Percentiles rank a stretch among this genome's conserved stretches.
Evolutionary conservation across 2,113 vertebrate genomes (phyloP).

Genomic region (Dromaius novaehollandiae): DNA sequence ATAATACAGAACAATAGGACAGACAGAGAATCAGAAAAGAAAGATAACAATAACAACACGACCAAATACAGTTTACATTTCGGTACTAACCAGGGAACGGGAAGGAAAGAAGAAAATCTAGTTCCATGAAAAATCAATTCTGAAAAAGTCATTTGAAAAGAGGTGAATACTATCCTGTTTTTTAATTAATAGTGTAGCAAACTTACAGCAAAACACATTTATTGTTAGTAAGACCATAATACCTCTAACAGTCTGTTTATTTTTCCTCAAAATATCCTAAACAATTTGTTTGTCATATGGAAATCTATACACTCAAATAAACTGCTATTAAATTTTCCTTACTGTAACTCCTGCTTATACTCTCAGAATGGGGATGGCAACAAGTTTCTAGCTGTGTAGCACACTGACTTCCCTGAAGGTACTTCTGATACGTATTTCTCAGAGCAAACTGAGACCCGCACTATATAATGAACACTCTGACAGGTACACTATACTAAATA

Average conservation of each 20-base stretch:
- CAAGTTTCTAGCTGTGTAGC: background rate
- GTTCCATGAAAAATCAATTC: background rate
- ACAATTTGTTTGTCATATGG: background rate
- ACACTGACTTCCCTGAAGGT: background rate
- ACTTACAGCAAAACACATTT: background rate
- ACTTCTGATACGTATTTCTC: background rate
- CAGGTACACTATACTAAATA: background rate
- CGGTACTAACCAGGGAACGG: background rate
- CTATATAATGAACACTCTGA: background rate
- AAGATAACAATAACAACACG: background rate
- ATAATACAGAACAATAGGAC: background rate
- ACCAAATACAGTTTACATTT: background rate
- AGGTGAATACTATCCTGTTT: background rate
- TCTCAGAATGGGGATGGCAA: background rate
- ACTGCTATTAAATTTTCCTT: background rate
- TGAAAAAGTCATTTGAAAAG: background rate
- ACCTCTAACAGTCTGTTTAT: background rate
- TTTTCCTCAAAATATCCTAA: background rate
- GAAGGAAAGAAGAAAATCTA: background rate
- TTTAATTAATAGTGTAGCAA: background rate
- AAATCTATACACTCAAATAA: background rate
- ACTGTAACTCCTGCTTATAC: background rate
- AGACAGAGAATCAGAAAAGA: background rate
- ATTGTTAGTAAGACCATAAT: background rate
- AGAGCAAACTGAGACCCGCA: background rate